These are phyloP conservation scores for Priocnemis perturbator DNA, from an alignment of 2,888 invertebrate genomes.

Conservation along the genomic window DNA sequence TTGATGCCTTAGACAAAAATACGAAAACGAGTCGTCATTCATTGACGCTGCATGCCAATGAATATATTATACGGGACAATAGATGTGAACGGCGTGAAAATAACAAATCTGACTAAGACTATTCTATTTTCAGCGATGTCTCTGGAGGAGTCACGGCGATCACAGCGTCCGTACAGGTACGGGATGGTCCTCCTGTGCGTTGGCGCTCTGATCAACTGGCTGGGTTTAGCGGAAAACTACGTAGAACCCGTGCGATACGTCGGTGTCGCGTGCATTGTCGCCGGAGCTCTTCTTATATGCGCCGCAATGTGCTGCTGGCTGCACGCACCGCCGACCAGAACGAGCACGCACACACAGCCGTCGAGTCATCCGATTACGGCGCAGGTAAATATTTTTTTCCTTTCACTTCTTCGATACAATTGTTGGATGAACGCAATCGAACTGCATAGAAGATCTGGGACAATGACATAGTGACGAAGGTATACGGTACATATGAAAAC, in stretches of 20 bases:
- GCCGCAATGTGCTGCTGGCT: conserved; percentile 87
- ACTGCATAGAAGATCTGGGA: background rate
- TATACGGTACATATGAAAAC: no score
- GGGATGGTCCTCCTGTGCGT: conserved; percentile 85
- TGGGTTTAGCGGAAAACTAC: conserved; percentile 84
- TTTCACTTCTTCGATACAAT: conserved; percentile 11
- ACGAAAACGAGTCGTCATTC: no score
- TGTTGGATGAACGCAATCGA: conserved; percentile 17
- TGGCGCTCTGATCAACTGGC: conserved; percentile 85
- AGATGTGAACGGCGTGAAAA: no score
- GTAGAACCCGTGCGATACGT: conserved; percentile 85
- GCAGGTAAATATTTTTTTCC: conserved; percentile 59
- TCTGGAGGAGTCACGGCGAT: conserved; percentile 81
- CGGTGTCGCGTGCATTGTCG: conserved; percentile 85
- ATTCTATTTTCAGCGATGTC: conserved; percentile 78
- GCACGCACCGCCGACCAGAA: conserved; percentile 72
- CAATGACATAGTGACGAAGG: no score
- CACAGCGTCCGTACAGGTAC: conserved; percentile 84
- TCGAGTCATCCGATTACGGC: conserved; percentile 69
- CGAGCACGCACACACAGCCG: conserved; percentile 64
- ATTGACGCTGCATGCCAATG: no score
- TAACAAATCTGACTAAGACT: no score
- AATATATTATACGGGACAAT: no score
- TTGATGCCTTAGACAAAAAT: no score
- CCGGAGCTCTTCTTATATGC: conserved; percentile 84